Evolutionary conservation across 35 echinoderm and acorn worm species (phyloP), one percentile per base, ranked within the genome.

Genomic region (Apostichopus californicus): DNA sequence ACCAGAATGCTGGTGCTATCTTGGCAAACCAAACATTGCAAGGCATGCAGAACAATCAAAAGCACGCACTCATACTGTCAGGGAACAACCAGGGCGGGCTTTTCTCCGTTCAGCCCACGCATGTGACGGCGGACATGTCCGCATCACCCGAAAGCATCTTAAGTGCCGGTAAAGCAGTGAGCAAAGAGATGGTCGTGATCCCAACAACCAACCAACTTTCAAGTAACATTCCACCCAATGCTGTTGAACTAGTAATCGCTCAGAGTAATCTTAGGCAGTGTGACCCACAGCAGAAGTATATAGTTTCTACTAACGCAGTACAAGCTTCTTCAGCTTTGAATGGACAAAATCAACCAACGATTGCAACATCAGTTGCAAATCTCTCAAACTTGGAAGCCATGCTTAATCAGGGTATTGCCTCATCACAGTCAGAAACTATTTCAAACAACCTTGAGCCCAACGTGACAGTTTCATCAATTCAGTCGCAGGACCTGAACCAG

Each of bases 161-260:
- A 20, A 15, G 13, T 46, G 12, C 86, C 0, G 86, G 86, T 21
- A 75, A 75, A 20, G 80, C 55, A 18, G 61, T 89, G 57, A 73
- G 86, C 46, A 89, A 89, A 5, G 86, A 89, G 14, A 89, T 89
- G 86, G 86, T 89, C 15, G 61, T 85, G 6, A 55, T 89, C 13
- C 86, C 60, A 4, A 66, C 68, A 58, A 68, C 86, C 63, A 60
- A 22, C 86, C 60, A 58, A 89, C 23, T 89, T 17, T 89, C 86
- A 58, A 89, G 52, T 66, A 89, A 89, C 86, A 89, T 89, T 89
- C 86, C 86, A 89, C 9, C 9, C n/a, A 89, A 52, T 73, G 10
- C 86, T 89, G 46, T 89, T n/a, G 86, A 89, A 73, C 20, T 72
- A 15, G 61, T 89, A 34, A 89, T 89, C 57, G 21, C 86, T 63